phyloP scores from a whole-genome alignment of 2,113 vertebrate genomes.

The Corvus moneduloides region DNA sequence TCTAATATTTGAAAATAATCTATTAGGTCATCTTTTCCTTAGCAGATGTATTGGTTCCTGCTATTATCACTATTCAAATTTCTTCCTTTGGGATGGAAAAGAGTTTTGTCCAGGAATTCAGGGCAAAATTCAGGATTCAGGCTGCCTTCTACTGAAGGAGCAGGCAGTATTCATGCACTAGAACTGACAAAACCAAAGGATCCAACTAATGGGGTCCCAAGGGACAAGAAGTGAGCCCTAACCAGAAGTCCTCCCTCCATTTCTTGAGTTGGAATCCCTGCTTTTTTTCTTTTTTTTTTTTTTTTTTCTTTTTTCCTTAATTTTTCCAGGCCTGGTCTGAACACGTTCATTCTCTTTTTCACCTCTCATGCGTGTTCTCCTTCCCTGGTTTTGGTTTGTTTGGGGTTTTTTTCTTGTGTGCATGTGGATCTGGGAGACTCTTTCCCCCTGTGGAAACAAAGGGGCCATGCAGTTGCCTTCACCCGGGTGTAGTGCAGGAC shows the following conservation, averaged over 20 bases:
- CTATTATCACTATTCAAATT: background rate
- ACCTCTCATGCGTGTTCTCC: rapidly evolving
- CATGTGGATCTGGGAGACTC: background rate
- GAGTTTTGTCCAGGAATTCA: background rate
- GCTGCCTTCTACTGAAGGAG: background rate
- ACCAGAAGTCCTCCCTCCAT: background rate
- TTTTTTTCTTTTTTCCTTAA: no score
- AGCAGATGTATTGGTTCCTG: background rate
- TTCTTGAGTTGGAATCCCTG: background rate
- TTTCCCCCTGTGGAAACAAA: background rate
- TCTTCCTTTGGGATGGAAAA: background rate
- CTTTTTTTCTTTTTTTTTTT: no score
- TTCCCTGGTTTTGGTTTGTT: background rate
- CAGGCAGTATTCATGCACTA: rapidly evolving
- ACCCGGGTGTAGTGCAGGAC: background rate
- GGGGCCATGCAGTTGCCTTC: rapidly evolving
- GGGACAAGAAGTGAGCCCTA: background rate
- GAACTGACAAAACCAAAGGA: background rate
- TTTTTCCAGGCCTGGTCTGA: background rate
- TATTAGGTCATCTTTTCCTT: background rate
- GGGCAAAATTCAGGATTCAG: background rate
- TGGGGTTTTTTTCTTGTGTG: background rate
- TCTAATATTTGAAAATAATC: conserved; percentile 46
- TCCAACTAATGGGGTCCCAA: background rate
- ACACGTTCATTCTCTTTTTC: rapidly evolving